Percentiles rank a stretch among this genome's conserved stretches.
Evolutionary conservation across 2,888 invertebrate species (phyloP).

Genomic region (Dryobotodes eremita): DNA sequence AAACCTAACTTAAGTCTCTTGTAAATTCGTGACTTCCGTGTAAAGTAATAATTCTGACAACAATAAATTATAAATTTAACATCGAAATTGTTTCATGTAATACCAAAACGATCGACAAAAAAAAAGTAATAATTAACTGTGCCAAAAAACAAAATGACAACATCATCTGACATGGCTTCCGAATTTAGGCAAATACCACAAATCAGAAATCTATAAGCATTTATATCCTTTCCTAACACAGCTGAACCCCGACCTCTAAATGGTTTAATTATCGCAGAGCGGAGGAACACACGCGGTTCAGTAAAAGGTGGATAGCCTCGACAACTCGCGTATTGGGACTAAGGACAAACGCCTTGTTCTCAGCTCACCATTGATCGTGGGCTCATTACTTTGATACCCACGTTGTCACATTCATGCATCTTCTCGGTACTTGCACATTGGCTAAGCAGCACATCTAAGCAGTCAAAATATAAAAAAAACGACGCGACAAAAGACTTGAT

Average conservation of each 20-base stretch:
- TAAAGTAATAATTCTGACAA: not conserved
- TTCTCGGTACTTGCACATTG: constrained; percentile 13
- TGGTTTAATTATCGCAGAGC: constrained; percentile 49
- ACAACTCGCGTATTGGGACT: constrained; percentile 77
- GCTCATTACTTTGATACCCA: constrained; percentile 60
- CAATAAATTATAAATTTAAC: not conserved
- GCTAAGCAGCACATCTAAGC: not conserved
- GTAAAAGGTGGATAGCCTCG: constrained; percentile 86
- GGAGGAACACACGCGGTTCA: constrained; percentile 46
- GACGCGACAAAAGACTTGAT: too few species aligned
- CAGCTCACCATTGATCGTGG: constrained; percentile 44
- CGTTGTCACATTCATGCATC: constrained; percentile 47
- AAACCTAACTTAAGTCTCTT: not conserved
- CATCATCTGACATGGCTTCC: not conserved
- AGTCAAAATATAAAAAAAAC: not conserved
- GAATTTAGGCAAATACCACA: constrained; percentile 2
- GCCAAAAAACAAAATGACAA: not conserved
- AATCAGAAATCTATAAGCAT: constrained; percentile 4
- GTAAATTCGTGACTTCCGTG: not conserved
- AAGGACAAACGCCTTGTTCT: constrained; percentile 76
- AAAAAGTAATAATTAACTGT: not conserved
- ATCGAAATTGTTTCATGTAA: not conserved
- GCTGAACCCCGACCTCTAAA: constrained; percentile 59
- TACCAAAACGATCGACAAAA: not conserved
- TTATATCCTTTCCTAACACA: constrained; percentile 28